phyloP scores from a whole-genome alignment of 2,888 invertebrate genomes.

The Altica lythri region DNA sequence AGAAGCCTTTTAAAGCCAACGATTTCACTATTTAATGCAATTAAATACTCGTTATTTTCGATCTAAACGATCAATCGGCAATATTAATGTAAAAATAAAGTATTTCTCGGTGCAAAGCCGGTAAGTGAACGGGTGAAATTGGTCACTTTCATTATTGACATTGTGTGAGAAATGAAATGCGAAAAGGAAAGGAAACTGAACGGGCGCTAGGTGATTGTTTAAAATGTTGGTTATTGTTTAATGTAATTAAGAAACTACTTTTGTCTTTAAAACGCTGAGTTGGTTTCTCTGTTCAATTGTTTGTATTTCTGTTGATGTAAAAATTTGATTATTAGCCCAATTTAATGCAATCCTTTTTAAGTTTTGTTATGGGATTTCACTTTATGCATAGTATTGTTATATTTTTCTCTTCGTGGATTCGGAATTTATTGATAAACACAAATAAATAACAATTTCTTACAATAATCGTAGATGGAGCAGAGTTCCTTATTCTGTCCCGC shows the following conservation, averaged over 20 bases:
- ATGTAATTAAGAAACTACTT: slow-evolving; percentile 12
- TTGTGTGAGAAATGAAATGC: slow-evolving; percentile 17
- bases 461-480: no score
- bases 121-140: slow-evolving; percentile 11
- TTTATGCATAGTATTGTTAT: no score
- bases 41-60: neutral
- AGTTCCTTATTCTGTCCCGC: no score
- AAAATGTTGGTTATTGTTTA: slow-evolving; percentile 12
- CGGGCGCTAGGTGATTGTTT: slow-evolving; percentile 11
- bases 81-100: slow-evolving; percentile 1
- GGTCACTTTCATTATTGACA: slow-evolving; percentile 20
- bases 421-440: no score
- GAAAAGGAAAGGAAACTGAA: slow-evolving; percentile 18
- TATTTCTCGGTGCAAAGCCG: slow-evolving; percentile 5
- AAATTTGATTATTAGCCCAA: no score
- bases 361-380: no score
- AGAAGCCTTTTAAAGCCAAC: neutral
- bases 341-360: no score
- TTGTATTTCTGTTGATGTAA: no score
- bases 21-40: neutral
- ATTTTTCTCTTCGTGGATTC: no score
- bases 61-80: neutral
- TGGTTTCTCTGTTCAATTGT: neutral
- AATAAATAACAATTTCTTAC: no score
- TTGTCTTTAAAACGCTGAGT: neutral